These are phyloP conservation scores for Otocyon megalotis DNA, from an alignment of 2,113 vertebrate genomes.

Conservation along the genomic window DNA sequence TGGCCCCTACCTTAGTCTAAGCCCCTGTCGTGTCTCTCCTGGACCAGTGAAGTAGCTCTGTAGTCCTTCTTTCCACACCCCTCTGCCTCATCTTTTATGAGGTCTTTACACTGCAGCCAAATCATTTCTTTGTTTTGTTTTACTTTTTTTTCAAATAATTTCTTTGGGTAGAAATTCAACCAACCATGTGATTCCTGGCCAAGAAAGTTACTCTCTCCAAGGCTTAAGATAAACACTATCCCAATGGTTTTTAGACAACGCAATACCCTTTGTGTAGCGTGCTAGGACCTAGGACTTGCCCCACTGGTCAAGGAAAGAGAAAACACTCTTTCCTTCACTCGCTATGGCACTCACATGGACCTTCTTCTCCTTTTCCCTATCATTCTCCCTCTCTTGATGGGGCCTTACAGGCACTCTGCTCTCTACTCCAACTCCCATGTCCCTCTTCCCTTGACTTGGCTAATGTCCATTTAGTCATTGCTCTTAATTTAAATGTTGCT, in stretches of 20 bases:
- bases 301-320: no score
- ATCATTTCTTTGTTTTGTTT: background rate
- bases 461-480: background rate
- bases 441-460: no score
- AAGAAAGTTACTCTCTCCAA: background rate
- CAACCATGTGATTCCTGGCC: background rate
- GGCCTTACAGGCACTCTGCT: background rate
- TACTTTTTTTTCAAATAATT: background rate
- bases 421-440: background rate
- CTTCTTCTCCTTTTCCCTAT: background rate
- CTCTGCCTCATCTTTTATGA: background rate
- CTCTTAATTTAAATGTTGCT: background rate
- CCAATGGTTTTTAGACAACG: background rate
- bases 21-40: fast-evolving
- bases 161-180: background rate
- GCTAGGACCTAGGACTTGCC: fast-evolving
- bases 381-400: background rate
- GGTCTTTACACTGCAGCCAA: background rate
- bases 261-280: fast-evolving
- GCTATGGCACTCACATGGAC: background rate
- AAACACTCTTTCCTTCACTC: background rate
- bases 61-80: background rate
- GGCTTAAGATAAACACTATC: background rate
- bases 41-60: background rate
- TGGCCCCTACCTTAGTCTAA: background rate